A percentile compares a stretch with the other conserved stretches of the same genome.
phyloP scores from a whole-genome alignment of 1,140 invertebrate species.

The Lasaia peninsularis region DNA sequence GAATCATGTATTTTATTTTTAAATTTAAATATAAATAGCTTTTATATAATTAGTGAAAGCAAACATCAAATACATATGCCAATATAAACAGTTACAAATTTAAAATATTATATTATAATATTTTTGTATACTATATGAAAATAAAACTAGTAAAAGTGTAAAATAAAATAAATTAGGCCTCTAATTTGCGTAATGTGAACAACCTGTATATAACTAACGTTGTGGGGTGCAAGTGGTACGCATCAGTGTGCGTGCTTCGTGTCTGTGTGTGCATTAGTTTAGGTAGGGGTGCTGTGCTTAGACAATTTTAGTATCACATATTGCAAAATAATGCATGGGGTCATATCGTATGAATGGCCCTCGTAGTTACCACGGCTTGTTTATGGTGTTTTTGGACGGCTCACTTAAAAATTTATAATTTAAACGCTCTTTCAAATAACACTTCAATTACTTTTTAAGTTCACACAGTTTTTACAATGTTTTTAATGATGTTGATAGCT shows the following conservation, averaged over 20 bases:
- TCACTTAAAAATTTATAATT: slow-evolving; percentile 17
- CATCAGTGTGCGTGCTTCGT: slow-evolving; percentile 35
- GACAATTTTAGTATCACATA: slow-evolving; percentile 70
- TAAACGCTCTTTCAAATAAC: not conserved
- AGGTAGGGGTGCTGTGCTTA: slow-evolving; percentile 65
- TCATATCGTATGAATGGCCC: slow-evolving; percentile 44
- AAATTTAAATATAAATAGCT: too few species aligned
- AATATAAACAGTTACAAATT: not conserved
- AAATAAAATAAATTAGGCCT: not conserved
- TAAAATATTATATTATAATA: not conserved
- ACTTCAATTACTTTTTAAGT: not conserved
- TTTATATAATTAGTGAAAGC: too few species aligned
- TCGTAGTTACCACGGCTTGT: slow-evolving; percentile 29
- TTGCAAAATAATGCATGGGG: slow-evolving; percentile 60
- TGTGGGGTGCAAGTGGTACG: slow-evolving; percentile 46
- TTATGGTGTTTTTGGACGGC: slow-evolving; percentile 32
- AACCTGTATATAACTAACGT: slow-evolving; percentile 38
- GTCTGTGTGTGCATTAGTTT: slow-evolving; percentile 45
- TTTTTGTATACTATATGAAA: not conserved
- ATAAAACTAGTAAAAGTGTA: not conserved
- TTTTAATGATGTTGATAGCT: too few species aligned
- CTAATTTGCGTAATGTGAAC: slow-evolving; percentile 28
- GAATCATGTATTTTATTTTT: too few species aligned
- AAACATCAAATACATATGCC: too few species aligned
- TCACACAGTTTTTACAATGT: not conserved